A percentile compares a stretch with the other conserved stretches of the same genome.
Conservation (phyloP, 2,113 vertebrate genomes). For the Asarcornis scutulata region DNA sequence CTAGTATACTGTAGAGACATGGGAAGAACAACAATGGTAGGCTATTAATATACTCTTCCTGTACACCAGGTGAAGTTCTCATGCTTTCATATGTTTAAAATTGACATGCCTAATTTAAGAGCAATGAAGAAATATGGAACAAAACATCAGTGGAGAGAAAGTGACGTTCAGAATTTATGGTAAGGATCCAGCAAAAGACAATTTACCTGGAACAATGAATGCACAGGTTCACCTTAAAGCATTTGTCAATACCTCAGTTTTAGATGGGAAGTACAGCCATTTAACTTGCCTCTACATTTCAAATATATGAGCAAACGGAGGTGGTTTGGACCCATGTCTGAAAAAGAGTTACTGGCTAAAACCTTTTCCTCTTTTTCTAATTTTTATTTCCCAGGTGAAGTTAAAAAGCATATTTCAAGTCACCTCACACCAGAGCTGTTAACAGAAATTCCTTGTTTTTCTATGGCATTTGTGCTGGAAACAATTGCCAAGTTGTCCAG, state of each 20-base stretch:
- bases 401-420: conserved; percentile 14
- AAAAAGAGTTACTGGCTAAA: neutral
- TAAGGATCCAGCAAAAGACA: neutral
- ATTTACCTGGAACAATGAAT: neutral
- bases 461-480: conserved; percentile 25
- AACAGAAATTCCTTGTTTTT: conserved; percentile 31
- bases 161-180: neutral
- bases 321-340: neutral
- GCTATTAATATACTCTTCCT: neutral
- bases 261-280: neutral
- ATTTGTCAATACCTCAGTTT: neutral
- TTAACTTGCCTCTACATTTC: neutral
- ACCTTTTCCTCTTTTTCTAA: neutral
- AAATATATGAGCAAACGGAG: neutral
- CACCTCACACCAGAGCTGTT: conserved; percentile 6
- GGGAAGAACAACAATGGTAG: neutral
- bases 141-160: neutral
- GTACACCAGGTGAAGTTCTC: neutral
- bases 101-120: neutral
- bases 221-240: neutral
- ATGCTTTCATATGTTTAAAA: neutral
- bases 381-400: neutral
- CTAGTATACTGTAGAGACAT: neutral
- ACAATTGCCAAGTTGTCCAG: conserved; percentile 39
- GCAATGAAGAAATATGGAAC: neutral